These are phyloP conservation scores for Onychomys torridus DNA, from an alignment of 2,797 vertebrate species.

Conservation along the genomic window DNA sequence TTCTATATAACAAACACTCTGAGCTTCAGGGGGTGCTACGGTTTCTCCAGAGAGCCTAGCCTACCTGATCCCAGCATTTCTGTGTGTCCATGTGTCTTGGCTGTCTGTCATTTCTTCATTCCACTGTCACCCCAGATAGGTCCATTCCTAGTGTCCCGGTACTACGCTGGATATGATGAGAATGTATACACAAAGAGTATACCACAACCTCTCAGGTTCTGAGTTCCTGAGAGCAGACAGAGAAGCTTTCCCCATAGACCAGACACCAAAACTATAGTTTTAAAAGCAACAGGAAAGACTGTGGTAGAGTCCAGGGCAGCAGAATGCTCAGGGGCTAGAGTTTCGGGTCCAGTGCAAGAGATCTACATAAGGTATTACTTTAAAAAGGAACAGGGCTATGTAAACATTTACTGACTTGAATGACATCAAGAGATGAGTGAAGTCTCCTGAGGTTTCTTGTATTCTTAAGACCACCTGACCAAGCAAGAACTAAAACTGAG, in stretches of 20 bases:
- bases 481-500: background rate
- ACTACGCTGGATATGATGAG: background rate
- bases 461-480: background rate
- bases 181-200: background rate
- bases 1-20: background rate
- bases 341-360: background rate
- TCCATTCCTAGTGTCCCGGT: background rate
- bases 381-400: background rate
- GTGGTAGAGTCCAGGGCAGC: background rate
- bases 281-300: background rate
- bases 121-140: background rate
- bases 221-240: background rate
- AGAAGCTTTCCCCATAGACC: background rate
- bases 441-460: background rate
- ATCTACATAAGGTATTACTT: background rate
- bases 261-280: background rate
- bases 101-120: background rate
- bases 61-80: background rate
- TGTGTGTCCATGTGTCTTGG: background rate
- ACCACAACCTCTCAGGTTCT: background rate
- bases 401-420: constrained; percentile 6
- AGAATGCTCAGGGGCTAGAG: background rate
- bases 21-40: background rate
- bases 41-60: background rate
- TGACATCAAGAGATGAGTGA: background rate